A percentile compares a stretch with the other conserved stretches of the same genome.
Conservation (phyloP, 2,888 invertebrate species). For the Eilema depressum region DNA sequence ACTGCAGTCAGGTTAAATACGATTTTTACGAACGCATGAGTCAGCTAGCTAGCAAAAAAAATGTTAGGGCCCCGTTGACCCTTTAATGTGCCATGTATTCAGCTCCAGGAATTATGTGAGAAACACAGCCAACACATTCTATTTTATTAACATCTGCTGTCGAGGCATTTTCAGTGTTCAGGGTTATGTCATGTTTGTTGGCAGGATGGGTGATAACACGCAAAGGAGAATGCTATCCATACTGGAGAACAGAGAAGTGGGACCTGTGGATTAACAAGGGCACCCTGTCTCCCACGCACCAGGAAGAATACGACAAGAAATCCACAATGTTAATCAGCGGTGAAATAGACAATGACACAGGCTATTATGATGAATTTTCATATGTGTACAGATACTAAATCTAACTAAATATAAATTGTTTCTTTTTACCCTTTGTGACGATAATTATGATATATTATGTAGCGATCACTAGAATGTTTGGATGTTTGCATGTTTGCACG, state of each 20-base stretch:
- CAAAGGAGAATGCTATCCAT: constrained; percentile 14
- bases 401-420: too few species aligned
- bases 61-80: too few species aligned
- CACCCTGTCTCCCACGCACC: neutral
- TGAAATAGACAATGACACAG: neutral
- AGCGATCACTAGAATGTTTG: too few species aligned
- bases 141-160: too few species aligned
- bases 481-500: too few species aligned
- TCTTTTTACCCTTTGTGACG: neutral
- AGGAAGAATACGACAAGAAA: neutral
- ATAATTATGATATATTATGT: neutral
- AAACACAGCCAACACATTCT: too few species aligned
- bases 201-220: neutral
- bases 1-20: too few species aligned
- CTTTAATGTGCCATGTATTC: too few species aligned
- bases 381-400: neutral
- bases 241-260: constrained; percentile 4
- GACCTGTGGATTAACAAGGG: constrained; percentile 7
- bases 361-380: neutral
- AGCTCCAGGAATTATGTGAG: too few species aligned
- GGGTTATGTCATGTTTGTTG: neutral
- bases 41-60: too few species aligned
- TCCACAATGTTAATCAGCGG: neutral
- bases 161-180: neutral
- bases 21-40: too few species aligned